phyloP scores from a whole-genome alignment of 2,888 invertebrate species.

The Carcina quercana region DNA sequence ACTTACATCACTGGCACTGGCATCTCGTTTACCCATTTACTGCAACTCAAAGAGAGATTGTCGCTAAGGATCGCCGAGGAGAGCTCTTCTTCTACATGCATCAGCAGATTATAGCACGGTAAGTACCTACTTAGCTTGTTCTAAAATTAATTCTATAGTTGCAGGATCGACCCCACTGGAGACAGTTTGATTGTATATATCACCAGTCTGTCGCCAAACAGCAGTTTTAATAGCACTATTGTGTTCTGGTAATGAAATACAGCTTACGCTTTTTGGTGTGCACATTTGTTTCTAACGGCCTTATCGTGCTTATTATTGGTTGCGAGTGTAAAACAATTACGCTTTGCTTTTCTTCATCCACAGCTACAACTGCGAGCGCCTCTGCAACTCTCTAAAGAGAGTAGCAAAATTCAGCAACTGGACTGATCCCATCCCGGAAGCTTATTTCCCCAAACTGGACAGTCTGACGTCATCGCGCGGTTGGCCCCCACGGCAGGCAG shows the following conservation, averaged over 20 bases:
- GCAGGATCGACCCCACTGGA: too few species aligned
- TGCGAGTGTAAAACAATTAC: too few species aligned
- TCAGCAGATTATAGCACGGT: conserved; percentile 66
- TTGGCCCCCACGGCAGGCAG: conserved; percentile 81
- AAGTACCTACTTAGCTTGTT: conserved; percentile 8
- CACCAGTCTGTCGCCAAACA: too few species aligned
- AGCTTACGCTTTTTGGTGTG: too few species aligned
- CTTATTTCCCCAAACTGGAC: conserved; percentile 88
- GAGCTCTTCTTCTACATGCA: conserved; percentile 90
- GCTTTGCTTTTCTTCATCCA: too few species aligned
- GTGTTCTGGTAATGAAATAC: too few species aligned
- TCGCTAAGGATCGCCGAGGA: conserved; percentile 84
- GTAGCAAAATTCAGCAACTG: conserved; percentile 79
- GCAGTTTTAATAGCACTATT: too few species aligned
- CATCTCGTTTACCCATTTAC: conserved; percentile 85
- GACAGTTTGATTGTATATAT: too few species aligned
- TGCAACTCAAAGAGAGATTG: conserved; percentile 69
- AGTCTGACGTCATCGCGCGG: conserved; percentile 80
- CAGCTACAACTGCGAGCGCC: conserved; percentile 85
- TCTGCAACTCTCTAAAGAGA: conserved; percentile 80
- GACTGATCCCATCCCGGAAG: conserved; percentile 81
- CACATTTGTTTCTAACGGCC: too few species aligned
- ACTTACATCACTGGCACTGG: conserved; percentile 89
- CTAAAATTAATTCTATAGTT: too few species aligned
- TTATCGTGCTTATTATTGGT: too few species aligned